These are phyloP conservation scores for Eupithecia vulgata DNA, from an alignment of 2,888 invertebrate species.

Conservation along the genomic window DNA sequence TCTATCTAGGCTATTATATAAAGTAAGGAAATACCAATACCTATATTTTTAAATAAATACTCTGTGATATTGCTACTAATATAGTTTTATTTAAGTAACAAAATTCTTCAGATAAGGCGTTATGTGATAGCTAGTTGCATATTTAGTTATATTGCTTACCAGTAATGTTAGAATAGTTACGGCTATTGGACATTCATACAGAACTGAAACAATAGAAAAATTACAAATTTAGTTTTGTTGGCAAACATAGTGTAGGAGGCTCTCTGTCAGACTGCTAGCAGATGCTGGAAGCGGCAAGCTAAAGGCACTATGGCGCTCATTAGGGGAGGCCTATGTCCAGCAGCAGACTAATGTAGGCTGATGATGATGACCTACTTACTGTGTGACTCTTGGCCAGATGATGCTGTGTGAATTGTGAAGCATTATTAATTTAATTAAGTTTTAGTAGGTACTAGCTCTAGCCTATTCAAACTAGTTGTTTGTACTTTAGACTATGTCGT, in stretches of 20 bases:
- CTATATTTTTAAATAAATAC: constrained; percentile 78
- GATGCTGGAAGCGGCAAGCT: no score
- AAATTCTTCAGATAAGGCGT: constrained; percentile 60
- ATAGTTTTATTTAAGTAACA: constrained; percentile 51
- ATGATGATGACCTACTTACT: no score
- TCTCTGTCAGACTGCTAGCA: no score
- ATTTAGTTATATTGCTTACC: constrained; percentile 56
- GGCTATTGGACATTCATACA: constrained; percentile 75
- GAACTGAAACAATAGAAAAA: constrained; percentile 73
- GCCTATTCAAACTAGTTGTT: no score
- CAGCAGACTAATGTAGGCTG: no score
- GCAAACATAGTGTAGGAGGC: no score
- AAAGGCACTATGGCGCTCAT: no score
- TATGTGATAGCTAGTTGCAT: constrained; percentile 58
- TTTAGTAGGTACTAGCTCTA: background rate
- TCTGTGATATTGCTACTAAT: constrained; percentile 69
- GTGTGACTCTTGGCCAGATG: no score
- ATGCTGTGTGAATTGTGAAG: no score
- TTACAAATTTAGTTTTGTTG: background rate
- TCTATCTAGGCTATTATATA: constrained; percentile 4
- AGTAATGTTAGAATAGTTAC: constrained; percentile 54
- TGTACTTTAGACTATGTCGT: no score
- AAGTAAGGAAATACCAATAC: constrained; percentile 25
- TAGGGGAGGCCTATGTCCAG: no score
- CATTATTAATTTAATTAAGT: no score